phyloP scores from a whole-genome alignment of 2,113 vertebrate genomes.

The Cyphomyrus plagiostoma region DNA sequence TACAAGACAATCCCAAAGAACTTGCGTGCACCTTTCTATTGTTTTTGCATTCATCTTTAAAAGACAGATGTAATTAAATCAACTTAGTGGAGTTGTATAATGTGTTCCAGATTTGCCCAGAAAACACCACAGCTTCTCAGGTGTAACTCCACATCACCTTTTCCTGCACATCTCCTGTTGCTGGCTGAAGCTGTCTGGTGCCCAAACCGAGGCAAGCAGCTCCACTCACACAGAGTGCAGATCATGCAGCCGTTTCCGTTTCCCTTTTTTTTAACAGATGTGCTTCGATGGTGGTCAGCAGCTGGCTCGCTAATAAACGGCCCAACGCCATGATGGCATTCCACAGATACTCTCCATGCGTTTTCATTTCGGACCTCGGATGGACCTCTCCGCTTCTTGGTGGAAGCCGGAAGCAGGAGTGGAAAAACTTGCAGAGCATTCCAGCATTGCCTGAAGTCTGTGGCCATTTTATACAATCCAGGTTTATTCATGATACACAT shows the following conservation, averaged over 20 bases:
- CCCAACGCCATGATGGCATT: not conserved
- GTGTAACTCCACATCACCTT: not conserved
- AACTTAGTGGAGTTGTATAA: not conserved
- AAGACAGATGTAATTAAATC: not conserved
- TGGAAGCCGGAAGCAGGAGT: not conserved
- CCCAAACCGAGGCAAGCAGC: not conserved
- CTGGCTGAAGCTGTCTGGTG: not conserved
- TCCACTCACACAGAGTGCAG: not conserved
- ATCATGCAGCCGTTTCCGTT: not conserved
- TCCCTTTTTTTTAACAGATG: not conserved
- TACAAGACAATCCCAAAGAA: not conserved
- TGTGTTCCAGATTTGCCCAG: not conserved
- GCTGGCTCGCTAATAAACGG: not conserved
- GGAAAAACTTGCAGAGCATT: not conserved
- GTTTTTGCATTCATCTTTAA: not conserved
- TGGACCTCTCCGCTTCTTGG: not conserved
- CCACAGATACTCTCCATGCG: not conserved
- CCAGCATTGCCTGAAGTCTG: not conserved
- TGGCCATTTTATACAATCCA: not conserved
- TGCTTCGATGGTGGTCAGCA: not conserved
- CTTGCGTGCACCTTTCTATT: not conserved
- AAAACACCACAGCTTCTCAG: not conserved
- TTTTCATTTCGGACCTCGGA: not conserved
- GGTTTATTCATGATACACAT: not conserved
- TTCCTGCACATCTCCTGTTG: not conserved